These are phyloP conservation scores for Macropus fuliginosus DNA, from an alignment of 2,797 vertebrate species.

Conservation along the genomic window DNA sequence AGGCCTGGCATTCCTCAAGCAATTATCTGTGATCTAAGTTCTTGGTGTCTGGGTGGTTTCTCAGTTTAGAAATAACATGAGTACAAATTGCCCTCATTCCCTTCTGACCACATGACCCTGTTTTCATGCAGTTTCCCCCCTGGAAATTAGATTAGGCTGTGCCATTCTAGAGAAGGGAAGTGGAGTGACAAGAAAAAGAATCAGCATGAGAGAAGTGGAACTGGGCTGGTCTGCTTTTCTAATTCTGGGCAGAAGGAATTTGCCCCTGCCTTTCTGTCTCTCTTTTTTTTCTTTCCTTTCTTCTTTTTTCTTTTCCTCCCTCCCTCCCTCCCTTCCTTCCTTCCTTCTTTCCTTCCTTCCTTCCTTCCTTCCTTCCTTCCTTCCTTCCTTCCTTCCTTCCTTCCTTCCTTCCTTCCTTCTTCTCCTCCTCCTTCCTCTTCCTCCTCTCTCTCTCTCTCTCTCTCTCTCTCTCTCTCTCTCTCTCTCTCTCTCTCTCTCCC, in stretches of 20 bases:
- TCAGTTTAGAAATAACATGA: background rate
- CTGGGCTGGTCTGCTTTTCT: background rate
- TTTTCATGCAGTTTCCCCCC: slow-evolving; percentile 16
- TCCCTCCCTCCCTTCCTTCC: accelerated
- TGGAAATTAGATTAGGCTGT: background rate
- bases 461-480: no score
- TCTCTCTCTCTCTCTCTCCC: no score
- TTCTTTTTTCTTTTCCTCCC: no score
- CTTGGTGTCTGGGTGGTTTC: slow-evolving; percentile 8
- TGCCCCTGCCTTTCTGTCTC: background rate
- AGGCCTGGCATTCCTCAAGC: slow-evolving; percentile 56
- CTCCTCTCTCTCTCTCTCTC: no score
- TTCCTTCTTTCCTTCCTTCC: accelerated
- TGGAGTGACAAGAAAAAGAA: background rate
- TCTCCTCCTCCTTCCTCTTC: accelerated
- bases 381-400: accelerated
- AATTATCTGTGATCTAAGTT: slow-evolving; percentile 58
- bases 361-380: background rate
- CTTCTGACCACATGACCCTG: slow-evolving; percentile 32
- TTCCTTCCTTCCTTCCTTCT: no score
- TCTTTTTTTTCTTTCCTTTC: accelerated
- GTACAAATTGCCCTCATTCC: background rate
- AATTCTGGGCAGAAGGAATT: background rate
- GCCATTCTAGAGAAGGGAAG: background rate
- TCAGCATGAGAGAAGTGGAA: background rate